Conservation (phyloP, 2,113 vertebrate genomes). For the Burhinus bistriatus region DNA sequence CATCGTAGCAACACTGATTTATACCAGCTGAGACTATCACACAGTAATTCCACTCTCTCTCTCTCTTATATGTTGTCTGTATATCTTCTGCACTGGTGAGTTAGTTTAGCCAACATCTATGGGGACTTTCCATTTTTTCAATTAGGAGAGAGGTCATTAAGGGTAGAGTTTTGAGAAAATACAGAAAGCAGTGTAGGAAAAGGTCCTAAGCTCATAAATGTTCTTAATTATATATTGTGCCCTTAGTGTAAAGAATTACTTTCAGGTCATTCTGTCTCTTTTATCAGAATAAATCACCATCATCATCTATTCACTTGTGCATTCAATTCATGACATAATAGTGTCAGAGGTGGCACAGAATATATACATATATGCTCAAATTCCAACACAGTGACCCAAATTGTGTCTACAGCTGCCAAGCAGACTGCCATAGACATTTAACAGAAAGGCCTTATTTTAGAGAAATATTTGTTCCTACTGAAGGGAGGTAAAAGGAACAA, state of each 20-base stretch:
- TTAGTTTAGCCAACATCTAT: constrained; percentile 7
- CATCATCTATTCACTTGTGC: constrained; percentile 53
- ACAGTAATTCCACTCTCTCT: background rate
- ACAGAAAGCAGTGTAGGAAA: constrained; percentile 35
- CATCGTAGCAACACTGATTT: background rate
- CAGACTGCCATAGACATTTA: constrained; percentile 56
- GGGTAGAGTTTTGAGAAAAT: constrained; percentile 59
- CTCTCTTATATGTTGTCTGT: background rate
- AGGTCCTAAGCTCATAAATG: constrained; percentile 46
- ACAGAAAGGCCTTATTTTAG: constrained; percentile 10
- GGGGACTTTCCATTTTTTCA: constrained; percentile 22
- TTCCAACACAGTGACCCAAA: constrained; percentile 64
- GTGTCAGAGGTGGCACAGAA: constrained; percentile 64
- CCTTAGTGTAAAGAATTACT: constrained; percentile 49
- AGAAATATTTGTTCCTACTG: background rate
- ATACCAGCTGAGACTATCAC: background rate
- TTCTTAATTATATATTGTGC: constrained; percentile 46
- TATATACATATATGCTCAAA: constrained; percentile 60
- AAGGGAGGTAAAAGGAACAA: background rate
- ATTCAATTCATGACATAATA: constrained; percentile 56
- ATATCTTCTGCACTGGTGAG: background rate
- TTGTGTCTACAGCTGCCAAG: constrained; percentile 53
- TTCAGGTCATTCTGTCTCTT: constrained; percentile 43
- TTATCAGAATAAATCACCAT: constrained; percentile 66
- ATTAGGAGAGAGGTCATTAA: constrained; percentile 50